Conservation (phyloP, 2,113 vertebrate genomes). For the Dicrurus megarhynchus region DNA sequence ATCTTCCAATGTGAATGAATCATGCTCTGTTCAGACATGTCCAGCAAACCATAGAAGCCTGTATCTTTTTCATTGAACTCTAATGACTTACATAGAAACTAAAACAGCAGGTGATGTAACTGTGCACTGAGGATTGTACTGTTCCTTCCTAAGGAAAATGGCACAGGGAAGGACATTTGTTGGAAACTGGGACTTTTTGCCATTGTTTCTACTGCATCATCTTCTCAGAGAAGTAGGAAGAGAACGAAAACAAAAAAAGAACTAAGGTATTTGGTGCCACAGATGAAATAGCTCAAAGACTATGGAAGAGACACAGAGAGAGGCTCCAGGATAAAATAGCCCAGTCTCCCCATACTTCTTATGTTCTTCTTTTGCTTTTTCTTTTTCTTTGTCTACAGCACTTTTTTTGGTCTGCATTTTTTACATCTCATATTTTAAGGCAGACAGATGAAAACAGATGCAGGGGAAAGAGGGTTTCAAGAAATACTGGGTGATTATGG, state of each 20-base stretch:
- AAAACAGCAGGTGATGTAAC: background rate
- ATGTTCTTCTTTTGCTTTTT: background rate
- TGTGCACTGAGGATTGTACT: background rate
- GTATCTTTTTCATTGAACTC: background rate
- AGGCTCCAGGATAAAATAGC: background rate
- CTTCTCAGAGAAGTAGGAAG: background rate
- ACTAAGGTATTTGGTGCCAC: background rate
- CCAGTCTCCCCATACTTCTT: background rate
- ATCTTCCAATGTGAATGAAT: background rate
- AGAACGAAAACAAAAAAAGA: rapidly evolving
- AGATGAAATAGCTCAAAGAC: background rate
- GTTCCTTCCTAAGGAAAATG: background rate
- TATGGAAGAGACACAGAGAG: background rate
- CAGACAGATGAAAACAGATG: background rate
- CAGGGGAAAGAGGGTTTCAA: background rate
- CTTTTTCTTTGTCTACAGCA: background rate
- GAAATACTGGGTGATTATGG: background rate
- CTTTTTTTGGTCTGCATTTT: background rate
- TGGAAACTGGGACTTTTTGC: background rate
- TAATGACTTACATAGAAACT: background rate
- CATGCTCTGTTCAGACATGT: background rate
- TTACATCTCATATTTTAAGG: background rate
- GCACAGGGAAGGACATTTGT: background rate
- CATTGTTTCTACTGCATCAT: background rate
- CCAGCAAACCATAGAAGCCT: background rate